Evolutionary conservation across 2,797 vertebrate genomes (phyloP), one percentile per base, ranked within the genome.

Genomic region (Lacerta bilineata): DNA sequence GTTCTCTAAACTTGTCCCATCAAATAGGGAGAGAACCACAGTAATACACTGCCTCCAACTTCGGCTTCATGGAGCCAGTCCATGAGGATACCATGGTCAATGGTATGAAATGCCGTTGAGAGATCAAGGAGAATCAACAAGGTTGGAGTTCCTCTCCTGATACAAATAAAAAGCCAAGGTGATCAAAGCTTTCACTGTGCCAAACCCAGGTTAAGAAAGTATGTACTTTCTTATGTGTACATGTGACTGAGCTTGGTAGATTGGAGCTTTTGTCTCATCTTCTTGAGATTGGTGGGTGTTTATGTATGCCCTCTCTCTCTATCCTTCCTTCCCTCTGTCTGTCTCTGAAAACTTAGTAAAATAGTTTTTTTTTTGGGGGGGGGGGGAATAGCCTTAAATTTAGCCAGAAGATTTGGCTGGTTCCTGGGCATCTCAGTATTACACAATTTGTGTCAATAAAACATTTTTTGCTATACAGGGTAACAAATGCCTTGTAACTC

Each of bases 381-480:
- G 0, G 1, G 81, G 46, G 84, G 10, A 43, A 11, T 91, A 3
- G 23, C 64, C n/a, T 87, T 76, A 50, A 50, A 27, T 86, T 8
- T 10, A 69, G 20, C 27, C 15, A 46, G 36, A 39, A 82, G 27
- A 46, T 39, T 18, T 75, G 2, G 25, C 13, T 75, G 55, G 7
- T 76, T 82, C 33, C 43, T 68, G 41, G 25, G 39, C 11, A 25
- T 25, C 85, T 36, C 3, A 43, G 23, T 82, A 27, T 4, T 4
- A 71, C n/a, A 50, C 75, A 10, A 18, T 83, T 90, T 79, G n/a
- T 1, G 1, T 83, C 50, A 20, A 2, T 87, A 4, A 55, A 23
- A 2, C 4, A 84, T 4, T 29, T 89, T 94, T 91, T 78, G 55
- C 46, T 43, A 2, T 36, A n/a, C 23, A 83, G 33, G 69, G 55